phyloP scores from a whole-genome alignment of 2,888 invertebrate species.

The Trichogramma dendrolimi region DNA sequence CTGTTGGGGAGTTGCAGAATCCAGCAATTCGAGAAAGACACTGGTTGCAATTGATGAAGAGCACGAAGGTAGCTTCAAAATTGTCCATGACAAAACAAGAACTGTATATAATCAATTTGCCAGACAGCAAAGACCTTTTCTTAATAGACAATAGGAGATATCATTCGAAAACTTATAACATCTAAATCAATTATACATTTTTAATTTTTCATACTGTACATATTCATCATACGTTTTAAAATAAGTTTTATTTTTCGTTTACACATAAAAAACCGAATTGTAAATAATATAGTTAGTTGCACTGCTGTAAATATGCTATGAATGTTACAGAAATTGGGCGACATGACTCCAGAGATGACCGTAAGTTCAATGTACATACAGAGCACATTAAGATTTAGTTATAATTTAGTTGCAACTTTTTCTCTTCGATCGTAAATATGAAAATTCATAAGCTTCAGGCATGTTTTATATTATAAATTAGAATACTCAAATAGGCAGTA shows the following conservation, averaged over 20 bases:
- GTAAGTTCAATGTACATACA: conserved; percentile 52
- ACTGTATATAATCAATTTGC: conserved; percentile 13
- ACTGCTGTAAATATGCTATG: conserved; percentile 52
- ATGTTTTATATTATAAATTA: neutral
- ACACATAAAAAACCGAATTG: neutral
- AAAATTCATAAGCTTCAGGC: neutral
- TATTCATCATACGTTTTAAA: no score
- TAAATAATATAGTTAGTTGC: conserved; percentile 39
- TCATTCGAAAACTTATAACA: neutral
- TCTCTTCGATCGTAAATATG: no score
- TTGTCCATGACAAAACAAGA: conserved; percentile 21
- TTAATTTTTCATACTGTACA: no score
- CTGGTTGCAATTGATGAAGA: conserved; percentile 95
- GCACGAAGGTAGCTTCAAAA: conserved; percentile 73
- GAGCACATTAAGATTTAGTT: conserved; percentile 22
- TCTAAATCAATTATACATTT: no score
- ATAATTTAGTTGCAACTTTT: neutral
- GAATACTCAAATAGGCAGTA: neutral
- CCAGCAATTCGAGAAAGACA: conserved; percentile 93
- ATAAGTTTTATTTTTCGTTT: no score
- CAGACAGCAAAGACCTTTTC: neutral
- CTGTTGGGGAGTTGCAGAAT: conserved; percentile 93
- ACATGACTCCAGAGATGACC: conserved; percentile 53
- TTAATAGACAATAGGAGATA: neutral
- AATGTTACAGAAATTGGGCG: conserved; percentile 52